Percentiles rank a stretch among this genome's conserved stretches.
phyloP scores from a whole-genome alignment of 2,888 invertebrate genomes.

The Unio pictorum region DNA sequence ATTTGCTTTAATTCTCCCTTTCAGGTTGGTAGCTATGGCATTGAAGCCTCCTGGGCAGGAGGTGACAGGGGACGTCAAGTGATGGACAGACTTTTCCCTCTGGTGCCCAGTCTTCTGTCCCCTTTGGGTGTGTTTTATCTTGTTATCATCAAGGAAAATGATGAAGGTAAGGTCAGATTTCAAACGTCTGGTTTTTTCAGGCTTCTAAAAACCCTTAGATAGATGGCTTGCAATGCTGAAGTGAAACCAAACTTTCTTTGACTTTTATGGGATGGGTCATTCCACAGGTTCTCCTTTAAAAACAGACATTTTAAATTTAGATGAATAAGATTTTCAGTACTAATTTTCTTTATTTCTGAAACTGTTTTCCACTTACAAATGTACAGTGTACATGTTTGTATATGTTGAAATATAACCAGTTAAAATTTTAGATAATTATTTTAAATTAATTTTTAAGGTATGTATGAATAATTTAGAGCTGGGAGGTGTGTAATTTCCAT shows the following conservation, averaged over 20 bases:
- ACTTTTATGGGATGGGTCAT: background rate
- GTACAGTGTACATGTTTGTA: no score
- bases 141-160: slow-evolving; percentile 90
- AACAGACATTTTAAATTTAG: background rate
- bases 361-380: no score
- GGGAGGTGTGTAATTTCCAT: no score
- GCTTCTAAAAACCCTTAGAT: slow-evolving; percentile 21
- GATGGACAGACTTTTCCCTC: slow-evolving; percentile 79
- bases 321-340: no score
- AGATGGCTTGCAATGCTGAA: slow-evolving; percentile 73
- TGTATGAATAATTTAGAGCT: no score
- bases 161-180: slow-evolving; percentile 71
- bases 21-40: slow-evolving; percentile 66
- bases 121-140: slow-evolving; percentile 87
- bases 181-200: slow-evolving; percentile 71
- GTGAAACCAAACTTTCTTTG: no score
- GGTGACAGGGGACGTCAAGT: slow-evolving; percentile 77
- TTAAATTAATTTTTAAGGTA: no score
- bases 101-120: slow-evolving; percentile 82
- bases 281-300: background rate
- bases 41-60: slow-evolving; percentile 74
- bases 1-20: background rate
- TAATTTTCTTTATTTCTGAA: no score
- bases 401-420: no score
- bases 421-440: no score